Conservation (phyloP, 1,140 invertebrate genomes). For the Cydia splendana region DNA sequence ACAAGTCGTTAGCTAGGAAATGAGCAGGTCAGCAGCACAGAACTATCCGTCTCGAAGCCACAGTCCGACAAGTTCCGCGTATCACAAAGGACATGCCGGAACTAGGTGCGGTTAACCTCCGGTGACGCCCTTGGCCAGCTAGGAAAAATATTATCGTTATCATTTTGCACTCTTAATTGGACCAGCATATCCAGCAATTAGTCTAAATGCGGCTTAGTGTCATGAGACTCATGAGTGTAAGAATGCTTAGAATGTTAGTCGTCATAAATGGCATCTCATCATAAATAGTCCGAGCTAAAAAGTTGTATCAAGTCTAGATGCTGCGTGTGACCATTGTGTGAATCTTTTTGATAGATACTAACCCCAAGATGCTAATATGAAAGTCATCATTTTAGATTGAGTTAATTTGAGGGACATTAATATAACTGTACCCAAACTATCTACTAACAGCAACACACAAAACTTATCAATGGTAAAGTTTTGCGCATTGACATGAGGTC, state of each 20-base stretch:
- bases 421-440: not conserved
- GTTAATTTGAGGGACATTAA: too few species aligned
- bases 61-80: slow-evolving; percentile 16
- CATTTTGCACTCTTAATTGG: slow-evolving; percentile 2
- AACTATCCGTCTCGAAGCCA: not conserved
- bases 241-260: not conserved
- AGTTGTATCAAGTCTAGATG: too few species aligned
- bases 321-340: too few species aligned
- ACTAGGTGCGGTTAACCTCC: slow-evolving; percentile 43
- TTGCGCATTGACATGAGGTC: too few species aligned
- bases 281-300: not conserved
- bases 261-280: not conserved
- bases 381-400: too few species aligned
- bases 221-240: not conserved
- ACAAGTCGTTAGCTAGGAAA: not conserved
- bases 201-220: not conserved
- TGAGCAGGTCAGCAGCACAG: not conserved
- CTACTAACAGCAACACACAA: too few species aligned
- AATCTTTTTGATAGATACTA: too few species aligned
- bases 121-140: slow-evolving; percentile 44
- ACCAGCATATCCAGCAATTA: not conserved
- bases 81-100: slow-evolving; percentile 51
- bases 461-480: too few species aligned
- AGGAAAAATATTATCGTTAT: slow-evolving; percentile 34
- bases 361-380: not conserved